Percentiles rank a stretch among this genome's conserved stretches.
phyloP scores from a whole-genome alignment of 2,888 invertebrate genomes.

The Tridacna crocea region DNA sequence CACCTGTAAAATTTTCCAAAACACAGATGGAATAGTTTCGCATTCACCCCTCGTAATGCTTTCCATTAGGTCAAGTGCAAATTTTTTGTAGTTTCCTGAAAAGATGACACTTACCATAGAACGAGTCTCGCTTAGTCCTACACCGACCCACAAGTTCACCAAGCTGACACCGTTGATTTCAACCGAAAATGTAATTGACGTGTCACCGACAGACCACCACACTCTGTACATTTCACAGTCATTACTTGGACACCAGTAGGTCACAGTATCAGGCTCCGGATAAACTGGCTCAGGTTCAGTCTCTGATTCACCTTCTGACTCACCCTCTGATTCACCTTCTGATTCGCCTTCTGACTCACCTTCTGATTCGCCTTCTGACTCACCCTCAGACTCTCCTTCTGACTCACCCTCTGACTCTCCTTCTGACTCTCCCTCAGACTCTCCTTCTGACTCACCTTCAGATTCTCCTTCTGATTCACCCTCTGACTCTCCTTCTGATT shows the following conservation, averaged over 20 bases:
- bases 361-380: conserved; percentile 11
- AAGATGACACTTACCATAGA: conserved; percentile 28
- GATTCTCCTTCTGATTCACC: conserved; percentile 27
- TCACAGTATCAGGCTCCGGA: neutral
- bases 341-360: conserved; percentile 4
- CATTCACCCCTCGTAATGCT: too few species aligned
- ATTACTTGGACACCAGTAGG: conserved; percentile 10
- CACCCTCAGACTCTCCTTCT: conserved; percentile 23
- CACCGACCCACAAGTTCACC: conserved; percentile 22
- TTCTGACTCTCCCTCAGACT: conserved; percentile 68
- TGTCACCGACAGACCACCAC: neutral
- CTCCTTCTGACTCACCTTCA: conserved; percentile 26
- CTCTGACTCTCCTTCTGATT: neutral
- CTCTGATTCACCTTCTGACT: neutral
- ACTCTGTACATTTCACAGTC: neutral
- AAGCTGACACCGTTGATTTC: conserved; percentile 66
- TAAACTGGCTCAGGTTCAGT: neutral
- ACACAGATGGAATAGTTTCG: too few species aligned
- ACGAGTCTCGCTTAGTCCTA: conserved; percentile 14
- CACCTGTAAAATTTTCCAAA: too few species aligned
- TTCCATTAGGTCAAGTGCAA: too few species aligned
- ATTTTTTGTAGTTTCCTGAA: too few species aligned
- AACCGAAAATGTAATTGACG: conserved; percentile 13
- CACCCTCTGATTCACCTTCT: neutral
- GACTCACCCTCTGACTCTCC: conserved; percentile 82